Evolutionary conservation across 1,140 invertebrate genomes (phyloP).

Genomic region (Brevipalpus yothersi): DNA sequence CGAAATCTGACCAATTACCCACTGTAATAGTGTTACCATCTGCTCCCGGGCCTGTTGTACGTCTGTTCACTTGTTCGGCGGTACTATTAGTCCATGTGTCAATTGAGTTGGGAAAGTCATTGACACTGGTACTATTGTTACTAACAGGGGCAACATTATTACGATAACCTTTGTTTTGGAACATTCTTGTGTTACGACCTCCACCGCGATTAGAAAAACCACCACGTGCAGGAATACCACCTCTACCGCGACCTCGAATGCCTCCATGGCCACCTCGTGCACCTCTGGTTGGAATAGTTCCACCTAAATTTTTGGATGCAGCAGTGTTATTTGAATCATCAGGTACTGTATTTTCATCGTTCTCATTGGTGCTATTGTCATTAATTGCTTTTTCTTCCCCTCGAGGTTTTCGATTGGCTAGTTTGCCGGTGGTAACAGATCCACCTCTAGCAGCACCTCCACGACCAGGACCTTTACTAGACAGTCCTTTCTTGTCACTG

Average conservation of each 20-base stretch:
- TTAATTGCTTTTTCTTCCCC: neutral
- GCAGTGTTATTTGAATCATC: neutral
- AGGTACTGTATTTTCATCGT: neutral
- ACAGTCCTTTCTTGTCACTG: neutral
- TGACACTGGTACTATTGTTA: constrained; percentile 6
- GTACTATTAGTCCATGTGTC: constrained; percentile 36
- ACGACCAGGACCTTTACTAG: neutral
- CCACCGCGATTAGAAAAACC: constrained; percentile 20
- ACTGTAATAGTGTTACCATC: constrained; percentile 16
- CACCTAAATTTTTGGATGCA: neutral
- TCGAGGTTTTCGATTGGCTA: neutral
- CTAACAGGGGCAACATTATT: constrained; percentile 4
- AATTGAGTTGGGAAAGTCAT: constrained; percentile 18
- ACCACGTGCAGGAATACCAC: constrained; percentile 14
- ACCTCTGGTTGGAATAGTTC: neutral
- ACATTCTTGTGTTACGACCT: constrained; percentile 23
- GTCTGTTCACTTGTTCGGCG: constrained; percentile 18
- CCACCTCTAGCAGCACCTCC: neutral
- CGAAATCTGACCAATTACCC: constrained; percentile 23
- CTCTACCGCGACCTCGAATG: constrained; percentile 18
- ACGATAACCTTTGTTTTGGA: constrained; percentile 9
- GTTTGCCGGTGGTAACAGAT: neutral
- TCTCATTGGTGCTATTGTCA: neutral
- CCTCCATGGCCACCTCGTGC: neutral
- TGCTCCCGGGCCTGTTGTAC: constrained; percentile 10